Conservation (phyloP, 2,113 vertebrate genomes). For the Alectura lathami region DNA sequence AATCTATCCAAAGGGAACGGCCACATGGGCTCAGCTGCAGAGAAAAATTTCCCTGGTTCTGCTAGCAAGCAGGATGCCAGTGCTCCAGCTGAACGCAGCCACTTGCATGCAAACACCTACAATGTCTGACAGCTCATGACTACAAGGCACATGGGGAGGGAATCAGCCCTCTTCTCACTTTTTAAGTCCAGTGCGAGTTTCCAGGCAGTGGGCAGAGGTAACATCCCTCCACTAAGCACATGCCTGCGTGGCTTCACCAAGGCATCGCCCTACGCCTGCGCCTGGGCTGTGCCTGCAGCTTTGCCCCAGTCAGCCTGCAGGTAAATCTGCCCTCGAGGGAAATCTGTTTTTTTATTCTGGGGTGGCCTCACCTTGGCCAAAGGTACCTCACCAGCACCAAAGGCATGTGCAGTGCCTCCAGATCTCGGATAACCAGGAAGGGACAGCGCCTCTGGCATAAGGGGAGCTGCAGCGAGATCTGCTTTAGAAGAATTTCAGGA, state of each 20-base stretch:
- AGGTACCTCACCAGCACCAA: background rate
- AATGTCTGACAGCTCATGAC: background rate
- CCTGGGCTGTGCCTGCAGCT: fast-evolving
- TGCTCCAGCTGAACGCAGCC: background rate
- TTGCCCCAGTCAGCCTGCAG: background rate
- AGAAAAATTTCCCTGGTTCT: background rate
- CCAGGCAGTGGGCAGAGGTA: background rate
- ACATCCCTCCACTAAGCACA: background rate
- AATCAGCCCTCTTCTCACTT: background rate
- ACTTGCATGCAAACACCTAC: background rate
- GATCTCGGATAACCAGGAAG: background rate
- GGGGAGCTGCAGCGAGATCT: background rate
- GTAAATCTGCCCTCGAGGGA: background rate
- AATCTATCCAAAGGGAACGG: background rate
- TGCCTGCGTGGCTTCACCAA: fast-evolving
- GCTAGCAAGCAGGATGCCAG: background rate
- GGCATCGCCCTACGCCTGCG: fast-evolving
- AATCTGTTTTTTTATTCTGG: background rate
- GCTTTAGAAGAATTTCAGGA: background rate
- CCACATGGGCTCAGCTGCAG: background rate
- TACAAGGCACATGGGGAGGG: background rate
- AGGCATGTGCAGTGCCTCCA: fast-evolving
- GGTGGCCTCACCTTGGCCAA: background rate
- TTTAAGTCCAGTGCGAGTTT: background rate
- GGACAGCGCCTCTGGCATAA: background rate